Base-by-base conservation (phyloP, 2,113 vertebrate species). In the Silurus glanis region DNA sequence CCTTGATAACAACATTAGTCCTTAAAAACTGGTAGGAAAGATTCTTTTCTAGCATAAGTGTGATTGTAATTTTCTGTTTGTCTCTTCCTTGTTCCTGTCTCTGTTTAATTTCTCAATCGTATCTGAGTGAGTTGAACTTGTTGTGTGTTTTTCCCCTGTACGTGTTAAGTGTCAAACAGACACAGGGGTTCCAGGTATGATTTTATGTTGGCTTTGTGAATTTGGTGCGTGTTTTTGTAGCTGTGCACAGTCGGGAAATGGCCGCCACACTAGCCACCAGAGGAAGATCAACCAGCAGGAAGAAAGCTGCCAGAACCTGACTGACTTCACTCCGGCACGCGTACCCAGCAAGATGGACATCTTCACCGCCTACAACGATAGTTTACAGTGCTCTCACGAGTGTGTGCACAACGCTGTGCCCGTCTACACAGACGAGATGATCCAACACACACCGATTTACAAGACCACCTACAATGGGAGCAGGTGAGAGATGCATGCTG, bases 1-100 rank as follows among this genome's bases (percentile, higher is more conserved):
- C 98, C 93, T 96, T 99, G 97, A 98, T 99, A 92, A 99, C 98
- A 94, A 99, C 98, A 90, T 96, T 99, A 92, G 98, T 99, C 96
- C 97, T 99, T 97, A 99, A 99, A 95, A 99, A 99, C 93, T 99
- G 98, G 98, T 99, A 98, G 97, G 98, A 94, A 93, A 92, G 87
- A 92, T 89, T 95, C 91, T 86, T 91, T 92, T 92, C 89, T 86
- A 89, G 84, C 86, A 84, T 67, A 13, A 23, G 13, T 75, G 16
- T 62, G 10, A 0, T 62, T 2, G 4, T 12, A 13, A 45, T 49
- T 76, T 64, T 58, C 25, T 72, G 59, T 85, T 59, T 64, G 59
- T 83, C 49, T 80, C 62, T 87, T 62, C 28, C n/a, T 72, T 67
- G 28, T 79, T 7, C 25, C 59, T 75, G 7, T 86, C 67, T 56